Base-by-base conservation (phyloP, 2,113 vertebrate genomes). In the Eudorcas thomsonii region DNA sequence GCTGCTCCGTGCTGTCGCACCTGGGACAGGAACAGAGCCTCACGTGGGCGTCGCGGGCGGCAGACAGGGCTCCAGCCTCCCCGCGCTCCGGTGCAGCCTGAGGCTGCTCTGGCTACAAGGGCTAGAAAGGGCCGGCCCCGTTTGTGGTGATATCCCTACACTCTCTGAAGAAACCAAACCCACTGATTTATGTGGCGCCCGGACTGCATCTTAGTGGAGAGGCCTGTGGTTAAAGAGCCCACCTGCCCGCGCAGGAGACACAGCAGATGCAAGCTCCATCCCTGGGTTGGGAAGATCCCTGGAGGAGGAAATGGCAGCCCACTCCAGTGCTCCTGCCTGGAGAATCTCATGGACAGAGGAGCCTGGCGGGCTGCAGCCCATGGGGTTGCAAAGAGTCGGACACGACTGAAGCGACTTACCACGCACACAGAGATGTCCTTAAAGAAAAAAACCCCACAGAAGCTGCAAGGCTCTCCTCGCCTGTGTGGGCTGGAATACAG, bases 1-100 rank as follows among this genome's bases (percentile, higher is more conserved):
- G 98, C 96, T 99, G 99, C 91, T 99, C 99, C 43, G 99, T 99
- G 97, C 99, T 99, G 97, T 99, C 99, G 97, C 99, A 99, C 98
- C 99, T 99, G 97, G 78, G 87, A 80, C 60, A 96, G 98, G 96
- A 98, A 92, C 74, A 13, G 97, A 1, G n/a, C 33, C 45, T 48
- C 7, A 9, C 26, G 45, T 30, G 77, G 77, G 43, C 77, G 1
- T 3, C 0, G 26, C 2, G 15, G 39, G 67, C 2, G 19, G 55
- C 33, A n/a, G 59, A 28, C 36, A 15, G 33, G 19, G 25, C 74
- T 16, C 43, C 43, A 30, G 77, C 77, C 30, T 30, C n/a, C 26
- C 30, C 0, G 21, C 2, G 23, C 25, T 36, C 8, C 2, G 10
- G 1, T 8, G 26, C 21, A 17, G 45, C 78, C 52, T 4, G 9